A percentile compares a stretch with the other conserved stretches of the same genome.
phyloP scores from a whole-genome alignment of 2,797 vertebrate species.

The Arrhamphus sclerolepis region DNA sequence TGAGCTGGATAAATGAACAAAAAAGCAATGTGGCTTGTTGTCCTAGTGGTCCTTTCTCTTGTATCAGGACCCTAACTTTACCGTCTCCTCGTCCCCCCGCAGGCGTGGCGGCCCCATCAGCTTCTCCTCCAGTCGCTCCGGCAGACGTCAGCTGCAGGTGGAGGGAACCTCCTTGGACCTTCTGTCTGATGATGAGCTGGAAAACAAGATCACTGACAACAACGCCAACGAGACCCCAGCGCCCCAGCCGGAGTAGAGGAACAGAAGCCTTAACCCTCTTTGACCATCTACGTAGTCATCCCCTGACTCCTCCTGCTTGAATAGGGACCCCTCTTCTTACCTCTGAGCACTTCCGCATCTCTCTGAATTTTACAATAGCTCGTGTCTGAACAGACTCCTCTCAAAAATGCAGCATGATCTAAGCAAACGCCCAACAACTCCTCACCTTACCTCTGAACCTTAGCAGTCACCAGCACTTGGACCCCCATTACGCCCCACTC shows the following conservation, averaged over 20 bases:
- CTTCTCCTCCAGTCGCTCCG: conserved; percentile 89
- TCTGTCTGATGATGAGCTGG: conserved; percentile 91
- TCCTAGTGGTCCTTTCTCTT: no score
- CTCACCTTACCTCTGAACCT: conserved; percentile 9
- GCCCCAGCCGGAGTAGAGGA: conserved; percentile 85
- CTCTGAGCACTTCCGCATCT: conserved; percentile 39
- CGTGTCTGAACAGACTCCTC: conserved; percentile 37
- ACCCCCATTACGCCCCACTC: conserved; percentile 30
- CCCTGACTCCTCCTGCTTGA: conserved; percentile 10
- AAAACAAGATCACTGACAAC: conserved; percentile 91
- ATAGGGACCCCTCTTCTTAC: conserved; percentile 12
- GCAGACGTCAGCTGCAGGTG: conserved; percentile 90
- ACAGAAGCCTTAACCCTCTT: conserved; percentile 66
- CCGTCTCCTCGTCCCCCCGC: conserved; percentile 17
- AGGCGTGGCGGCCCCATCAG: conserved; percentile 91
- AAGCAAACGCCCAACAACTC: background rate
- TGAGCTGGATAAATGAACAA: background rate
- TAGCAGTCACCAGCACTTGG: conserved; percentile 66
- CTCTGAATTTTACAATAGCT: conserved; percentile 20
- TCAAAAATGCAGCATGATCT: conserved; percentile 39
- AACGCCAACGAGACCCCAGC: conserved; percentile 86
- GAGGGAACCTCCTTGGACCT: conserved; percentile 87
- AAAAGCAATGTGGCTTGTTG: no score
- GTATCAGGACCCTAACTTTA: no score
- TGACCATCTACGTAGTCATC: background rate